A percentile compares a stretch with the other conserved stretches of the same genome.
Conservation (phyloP, 37 sponge, comb jelly and placozoan genomes). For the Beroe ovata region DNA sequence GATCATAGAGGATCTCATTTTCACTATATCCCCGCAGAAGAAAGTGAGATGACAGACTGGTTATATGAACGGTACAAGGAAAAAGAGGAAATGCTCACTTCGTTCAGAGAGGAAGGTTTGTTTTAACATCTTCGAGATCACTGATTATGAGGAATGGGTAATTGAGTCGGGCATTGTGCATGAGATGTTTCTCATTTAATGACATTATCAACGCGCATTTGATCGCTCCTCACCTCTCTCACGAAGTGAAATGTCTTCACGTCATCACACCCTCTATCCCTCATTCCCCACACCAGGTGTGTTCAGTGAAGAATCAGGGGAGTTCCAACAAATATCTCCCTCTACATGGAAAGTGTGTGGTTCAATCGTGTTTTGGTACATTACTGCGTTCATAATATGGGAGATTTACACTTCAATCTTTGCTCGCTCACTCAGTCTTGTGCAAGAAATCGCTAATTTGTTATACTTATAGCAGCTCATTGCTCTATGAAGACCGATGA, state of each 20-base stretch:
- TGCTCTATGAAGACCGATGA: too few species aligned
- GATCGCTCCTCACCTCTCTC: too few species aligned
- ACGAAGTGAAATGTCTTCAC: too few species aligned
- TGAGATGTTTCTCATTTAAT: too few species aligned
- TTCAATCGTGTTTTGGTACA: constrained; percentile 7
- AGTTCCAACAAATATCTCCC: background rate
- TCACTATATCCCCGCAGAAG: background rate
- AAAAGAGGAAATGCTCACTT: constrained; percentile 11
- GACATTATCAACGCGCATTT: too few species aligned
- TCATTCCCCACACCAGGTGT: background rate
- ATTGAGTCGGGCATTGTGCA: too few species aligned
- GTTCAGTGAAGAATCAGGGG: background rate
- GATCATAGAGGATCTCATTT: background rate
- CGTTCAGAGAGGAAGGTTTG: constrained; percentile 1
- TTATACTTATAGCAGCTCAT: too few species aligned
- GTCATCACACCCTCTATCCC: too few species aligned
- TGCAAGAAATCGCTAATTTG: too few species aligned
- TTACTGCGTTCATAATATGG: constrained; percentile 9
- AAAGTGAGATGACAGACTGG: background rate
- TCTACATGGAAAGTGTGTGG: background rate
- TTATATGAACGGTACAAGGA: constrained; percentile 18
- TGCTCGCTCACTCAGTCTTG: background rate
- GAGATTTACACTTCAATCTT: background rate
- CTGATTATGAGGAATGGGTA: too few species aligned
- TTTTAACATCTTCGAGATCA: too few species aligned